These are phyloP conservation scores for Chrysochloris asiatica DNA, from an alignment of 2,113 vertebrate genomes.

Conservation along the genomic window DNA sequence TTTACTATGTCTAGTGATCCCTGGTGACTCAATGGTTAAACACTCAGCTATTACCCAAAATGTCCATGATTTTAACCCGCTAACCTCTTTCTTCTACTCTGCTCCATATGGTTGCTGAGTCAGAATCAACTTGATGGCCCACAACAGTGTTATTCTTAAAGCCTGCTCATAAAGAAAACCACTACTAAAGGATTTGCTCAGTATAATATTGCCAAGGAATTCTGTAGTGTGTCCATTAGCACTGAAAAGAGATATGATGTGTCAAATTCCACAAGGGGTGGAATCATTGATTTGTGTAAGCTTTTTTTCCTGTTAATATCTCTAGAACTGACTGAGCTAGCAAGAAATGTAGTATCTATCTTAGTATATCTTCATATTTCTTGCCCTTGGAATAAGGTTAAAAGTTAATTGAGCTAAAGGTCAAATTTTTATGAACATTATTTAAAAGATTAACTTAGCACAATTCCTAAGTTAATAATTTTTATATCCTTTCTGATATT, in stretches of 20 bases:
- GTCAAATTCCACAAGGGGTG: neutral
- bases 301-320: constrained; percentile 44
- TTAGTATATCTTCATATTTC: constrained; percentile 23
- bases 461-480: neutral
- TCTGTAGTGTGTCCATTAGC: constrained; percentile 1
- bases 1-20: neutral
- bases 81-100: neutral
- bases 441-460: constrained; percentile 35
- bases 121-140: neutral
- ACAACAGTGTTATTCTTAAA: neutral
- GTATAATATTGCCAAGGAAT: neutral
- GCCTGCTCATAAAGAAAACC: neutral
- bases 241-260: constrained; percentile 16
- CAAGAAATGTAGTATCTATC: constrained; percentile 36
- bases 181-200: constrained; percentile 10
- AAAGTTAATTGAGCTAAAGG: constrained; percentile 47
- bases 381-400: constrained; percentile 54
- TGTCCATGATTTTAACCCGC: neutral
- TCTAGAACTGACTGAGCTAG: constrained; percentile 49
- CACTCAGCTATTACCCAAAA: neutral
- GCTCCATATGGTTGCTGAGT: neutral
- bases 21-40: neutral
- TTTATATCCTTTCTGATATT: neutral
- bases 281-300: constrained; percentile 55
- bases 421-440: constrained; percentile 46